phyloP scores from a whole-genome alignment of 1,140 invertebrate genomes.

The Oedothorax gibbosus region DNA sequence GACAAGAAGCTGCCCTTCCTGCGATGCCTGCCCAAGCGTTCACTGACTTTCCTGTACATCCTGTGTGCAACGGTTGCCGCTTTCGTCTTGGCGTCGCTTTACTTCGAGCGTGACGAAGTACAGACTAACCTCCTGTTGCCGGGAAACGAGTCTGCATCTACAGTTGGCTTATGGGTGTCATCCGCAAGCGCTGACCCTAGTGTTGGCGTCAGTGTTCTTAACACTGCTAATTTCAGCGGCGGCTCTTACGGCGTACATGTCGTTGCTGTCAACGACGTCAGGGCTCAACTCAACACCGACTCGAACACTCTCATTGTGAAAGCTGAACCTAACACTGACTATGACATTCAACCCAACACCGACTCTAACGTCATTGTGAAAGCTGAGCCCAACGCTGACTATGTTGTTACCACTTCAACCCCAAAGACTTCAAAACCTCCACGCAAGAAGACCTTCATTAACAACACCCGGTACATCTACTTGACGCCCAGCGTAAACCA shows the following conservation, averaged over 20 bases:
- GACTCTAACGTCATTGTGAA: not conserved
- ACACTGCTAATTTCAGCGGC: not conserved
- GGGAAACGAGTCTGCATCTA: not conserved
- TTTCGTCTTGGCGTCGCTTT: slow-evolving; percentile 32
- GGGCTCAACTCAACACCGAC: not conserved
- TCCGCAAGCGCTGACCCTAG: not conserved
- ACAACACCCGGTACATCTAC: not conserved
- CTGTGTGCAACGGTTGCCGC: slow-evolving; percentile 8
- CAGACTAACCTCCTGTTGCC: not conserved
- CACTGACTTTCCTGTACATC: slow-evolving; percentile 11
- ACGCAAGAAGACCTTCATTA: not conserved
- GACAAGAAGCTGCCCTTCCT: slow-evolving; percentile 14
- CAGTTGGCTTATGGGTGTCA: not conserved
- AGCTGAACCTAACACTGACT: not conserved
- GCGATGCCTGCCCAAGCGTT: slow-evolving; percentile 18
- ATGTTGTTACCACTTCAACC: not conserved
- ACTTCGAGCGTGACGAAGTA: not conserved
- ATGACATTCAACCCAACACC: not conserved
- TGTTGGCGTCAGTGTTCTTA: not conserved
- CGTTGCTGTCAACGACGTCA: not conserved
- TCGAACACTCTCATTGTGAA: too few relatives aligned
- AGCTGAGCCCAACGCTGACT: not conserved
- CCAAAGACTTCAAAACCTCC: not conserved
- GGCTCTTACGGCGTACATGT: not conserved
- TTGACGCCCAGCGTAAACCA: not conserved